A percentile compares a stretch with the other conserved stretches of the same genome.
These are phyloP conservation scores for Chelonus formosanus DNA, from an alignment of 2,888 invertebrate genomes.

Conservation along the genomic window DNA sequence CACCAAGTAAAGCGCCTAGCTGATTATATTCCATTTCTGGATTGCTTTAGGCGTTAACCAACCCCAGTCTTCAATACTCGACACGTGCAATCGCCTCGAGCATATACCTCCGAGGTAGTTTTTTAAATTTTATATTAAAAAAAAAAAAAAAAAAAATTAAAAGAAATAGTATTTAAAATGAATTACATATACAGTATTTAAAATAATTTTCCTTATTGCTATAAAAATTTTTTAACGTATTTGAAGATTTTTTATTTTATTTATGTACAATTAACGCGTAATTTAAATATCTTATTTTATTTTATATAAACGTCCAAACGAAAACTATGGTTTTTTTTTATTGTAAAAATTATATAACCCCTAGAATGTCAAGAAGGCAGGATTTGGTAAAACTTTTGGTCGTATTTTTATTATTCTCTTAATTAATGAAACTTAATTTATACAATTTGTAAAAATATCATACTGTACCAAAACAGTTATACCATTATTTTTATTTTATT, in stretches of 20 bases:
- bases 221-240: too few species aligned
- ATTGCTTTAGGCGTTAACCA: constrained; percentile 45
- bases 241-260: too few species aligned
- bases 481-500: constrained; percentile 44
- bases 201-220: too few species aligned
- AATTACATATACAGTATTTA: too few species aligned
- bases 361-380: background rate
- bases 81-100: constrained; percentile 58
- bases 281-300: too few species aligned
- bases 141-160: constrained; percentile 17
- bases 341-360: background rate
- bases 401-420: constrained; percentile 37
- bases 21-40: constrained; percentile 65
- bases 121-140: constrained; percentile 55
- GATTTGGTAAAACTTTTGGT: constrained; percentile 11
- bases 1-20: constrained; percentile 57
- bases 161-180: too few species aligned
- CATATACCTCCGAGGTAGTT: constrained; percentile 54
- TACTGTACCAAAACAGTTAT: constrained; percentile 60
- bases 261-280: too few species aligned
- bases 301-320: too few species aligned
- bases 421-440: constrained; percentile 54
- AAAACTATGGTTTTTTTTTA: background rate
- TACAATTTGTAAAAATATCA: constrained; percentile 64
- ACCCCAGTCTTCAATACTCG: constrained; percentile 42